phyloP scores from a whole-genome alignment of 2,113 vertebrate genomes.

The Xyliphius kryptos region DNA sequence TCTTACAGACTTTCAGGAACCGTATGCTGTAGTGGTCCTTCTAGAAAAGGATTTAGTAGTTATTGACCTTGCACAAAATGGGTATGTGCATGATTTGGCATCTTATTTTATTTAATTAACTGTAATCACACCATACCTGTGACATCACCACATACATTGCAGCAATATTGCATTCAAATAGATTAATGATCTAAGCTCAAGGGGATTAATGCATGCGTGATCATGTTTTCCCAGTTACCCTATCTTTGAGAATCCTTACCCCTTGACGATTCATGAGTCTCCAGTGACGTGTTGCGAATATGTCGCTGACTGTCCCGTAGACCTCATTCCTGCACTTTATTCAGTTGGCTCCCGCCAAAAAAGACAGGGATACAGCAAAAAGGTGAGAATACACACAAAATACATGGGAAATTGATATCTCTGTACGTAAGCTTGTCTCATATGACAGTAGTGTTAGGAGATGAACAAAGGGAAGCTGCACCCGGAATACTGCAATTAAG shows the following conservation, averaged over 20 bases:
- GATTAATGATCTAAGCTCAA: background rate
- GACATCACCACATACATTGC: too few species aligned
- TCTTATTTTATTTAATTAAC: too few species aligned
- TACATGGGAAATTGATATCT: too few species aligned
- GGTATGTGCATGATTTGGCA: conserved; percentile 66
- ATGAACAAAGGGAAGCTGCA: too few species aligned
- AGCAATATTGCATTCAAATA: too few species aligned
- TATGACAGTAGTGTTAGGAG: too few species aligned
- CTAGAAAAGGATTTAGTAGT: conserved; percentile 98
- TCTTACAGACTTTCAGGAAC: conserved; percentile 91
- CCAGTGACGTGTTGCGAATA: conserved; percentile 99
- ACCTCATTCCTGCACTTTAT: conserved; percentile 98
- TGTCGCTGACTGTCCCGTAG: conserved; percentile 93
- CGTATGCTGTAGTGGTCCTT: conserved; percentile 96
- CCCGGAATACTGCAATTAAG: too few species aligned
- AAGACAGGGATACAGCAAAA: conserved; percentile 98
- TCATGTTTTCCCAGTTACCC: conserved; percentile 76
- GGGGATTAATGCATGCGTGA: background rate
- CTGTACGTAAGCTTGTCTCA: too few species aligned
- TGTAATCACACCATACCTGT: too few species aligned
- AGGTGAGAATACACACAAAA: conserved; percentile 64
- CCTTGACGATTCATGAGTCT: conserved; percentile 94
- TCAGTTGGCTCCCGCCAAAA: conserved; percentile 94
- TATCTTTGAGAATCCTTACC: conserved; percentile 98
- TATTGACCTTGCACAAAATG: conserved; percentile 98